Conservation (phyloP, 2,797 vertebrate genomes). For the Sebastes matsubarae region DNA sequence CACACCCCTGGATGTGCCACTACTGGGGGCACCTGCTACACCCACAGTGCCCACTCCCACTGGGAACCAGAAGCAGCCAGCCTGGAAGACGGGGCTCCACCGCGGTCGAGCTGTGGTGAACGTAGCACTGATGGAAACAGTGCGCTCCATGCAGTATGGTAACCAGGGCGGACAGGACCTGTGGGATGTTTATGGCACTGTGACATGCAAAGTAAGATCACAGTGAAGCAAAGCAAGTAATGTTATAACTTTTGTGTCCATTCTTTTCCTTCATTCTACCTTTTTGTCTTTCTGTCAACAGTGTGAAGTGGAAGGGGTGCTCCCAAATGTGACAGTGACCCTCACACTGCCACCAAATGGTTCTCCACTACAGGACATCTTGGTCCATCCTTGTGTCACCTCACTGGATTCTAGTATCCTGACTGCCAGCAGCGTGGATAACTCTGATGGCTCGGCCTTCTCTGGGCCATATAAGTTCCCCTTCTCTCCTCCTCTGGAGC, state of each 20-base stretch:
- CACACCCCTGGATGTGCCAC: constrained; percentile 85
- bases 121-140: constrained; percentile 88
- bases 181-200: constrained; percentile 93
- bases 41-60: constrained; percentile 47
- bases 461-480: constrained; percentile 95
- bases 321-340: constrained; percentile 90
- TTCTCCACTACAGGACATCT: constrained; percentile 92
- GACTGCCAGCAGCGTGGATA: constrained; percentile 87
- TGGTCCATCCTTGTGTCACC: constrained; percentile 94
- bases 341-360: constrained; percentile 91
- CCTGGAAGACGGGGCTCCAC: constrained; percentile 89
- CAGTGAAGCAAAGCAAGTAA: neutral
- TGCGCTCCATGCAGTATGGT: constrained; percentile 93
- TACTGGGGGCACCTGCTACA: constrained; percentile 47
- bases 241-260: neutral
- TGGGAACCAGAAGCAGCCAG: constrained; percentile 87
- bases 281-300: constrained; percentile 58
- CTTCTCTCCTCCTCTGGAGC: constrained; percentile 91
- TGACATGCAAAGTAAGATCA: constrained; percentile 92
- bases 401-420: constrained; percentile 91
- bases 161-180: constrained; percentile 86
- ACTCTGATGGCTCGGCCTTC: constrained; percentile 88
- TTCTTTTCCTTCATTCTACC: neutral
- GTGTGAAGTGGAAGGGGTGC: constrained; percentile 95
- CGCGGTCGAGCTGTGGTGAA: constrained; percentile 90